phyloP scores from a whole-genome alignment of 1,140 invertebrate species.

The Samia ricini region DNA sequence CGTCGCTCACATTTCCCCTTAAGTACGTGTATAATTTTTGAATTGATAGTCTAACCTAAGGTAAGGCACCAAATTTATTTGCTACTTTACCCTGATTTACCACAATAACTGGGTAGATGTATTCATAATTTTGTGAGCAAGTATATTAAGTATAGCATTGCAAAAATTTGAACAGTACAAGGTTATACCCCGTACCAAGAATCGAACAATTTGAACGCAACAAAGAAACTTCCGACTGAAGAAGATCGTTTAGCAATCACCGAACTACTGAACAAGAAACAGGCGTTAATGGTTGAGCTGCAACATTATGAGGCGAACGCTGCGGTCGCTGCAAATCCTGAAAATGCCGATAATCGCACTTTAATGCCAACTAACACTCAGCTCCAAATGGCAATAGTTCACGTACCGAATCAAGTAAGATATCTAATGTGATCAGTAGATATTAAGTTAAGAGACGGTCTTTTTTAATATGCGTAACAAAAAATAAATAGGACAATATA shows the following conservation, averaged over 20 bases:
- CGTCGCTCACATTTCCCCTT: no score
- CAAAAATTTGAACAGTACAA: conserved; percentile 78
- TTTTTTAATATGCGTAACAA: no score
- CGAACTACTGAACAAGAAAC: conserved; percentile 89
- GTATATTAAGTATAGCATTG: no score
- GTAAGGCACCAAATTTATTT: no score
- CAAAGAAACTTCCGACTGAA: conserved; percentile 56
- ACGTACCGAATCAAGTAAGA: conserved; percentile 59
- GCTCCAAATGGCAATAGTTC: conserved; percentile 77
- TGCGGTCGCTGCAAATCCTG: conserved; percentile 29
- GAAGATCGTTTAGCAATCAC: conserved; percentile 88
- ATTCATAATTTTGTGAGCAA: no score
- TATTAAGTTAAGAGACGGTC: no score
- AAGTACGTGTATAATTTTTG: no score
- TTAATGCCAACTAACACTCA: conserved; percentile 83
- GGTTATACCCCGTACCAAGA: conserved; percentile 83
- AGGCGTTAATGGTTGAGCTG: conserved; percentile 89
- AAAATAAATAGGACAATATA: no score
- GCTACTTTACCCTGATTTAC: no score
- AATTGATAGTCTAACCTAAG: no score
- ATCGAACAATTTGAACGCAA: conserved; percentile 41
- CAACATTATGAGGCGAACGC: conserved; percentile 87
- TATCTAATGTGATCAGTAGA: neutral
- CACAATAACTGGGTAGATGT: no score
- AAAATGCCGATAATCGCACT: conserved; percentile 48